Evolutionary conservation across 2,797 vertebrate species (phyloP).

Genomic region (Phrynocephalus forsythii): DNA sequence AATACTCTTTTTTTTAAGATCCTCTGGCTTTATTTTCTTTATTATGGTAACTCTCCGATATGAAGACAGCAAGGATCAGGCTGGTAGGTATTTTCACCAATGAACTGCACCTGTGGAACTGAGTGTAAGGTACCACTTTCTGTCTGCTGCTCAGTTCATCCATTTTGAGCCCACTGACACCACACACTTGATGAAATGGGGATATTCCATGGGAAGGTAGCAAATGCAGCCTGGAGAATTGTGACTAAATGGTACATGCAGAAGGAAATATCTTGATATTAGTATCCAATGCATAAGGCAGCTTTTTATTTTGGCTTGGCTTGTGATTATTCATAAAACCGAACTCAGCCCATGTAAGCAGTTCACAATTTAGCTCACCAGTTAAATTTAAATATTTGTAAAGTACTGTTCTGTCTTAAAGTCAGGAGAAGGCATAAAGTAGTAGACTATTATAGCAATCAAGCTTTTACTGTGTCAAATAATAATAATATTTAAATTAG

Average conservation of each 20-base stretch:
- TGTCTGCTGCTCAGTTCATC: too few relatives aligned
- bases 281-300: not conserved
- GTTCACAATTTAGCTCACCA: not conserved
- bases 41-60: too few relatives aligned
- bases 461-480: slow-evolving; percentile 6
- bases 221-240: too few relatives aligned
- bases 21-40: too few relatives aligned
- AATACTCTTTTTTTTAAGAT: too few relatives aligned
- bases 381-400: slow-evolving; percentile 35
- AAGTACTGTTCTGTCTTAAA: not conserved
- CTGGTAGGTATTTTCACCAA: too few relatives aligned
- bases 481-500: not conserved
- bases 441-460: not conserved
- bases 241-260: not conserved
- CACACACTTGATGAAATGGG: too few relatives aligned
- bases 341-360: not conserved
- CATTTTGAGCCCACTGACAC: too few relatives aligned
- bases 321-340: slow-evolving; percentile 3
- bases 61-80: too few relatives aligned
- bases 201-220: too few relatives aligned
- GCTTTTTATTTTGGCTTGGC: not conserved
- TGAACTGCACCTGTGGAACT: too few relatives aligned
- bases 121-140: too few relatives aligned
- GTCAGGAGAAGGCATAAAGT: slow-evolving; percentile 29
- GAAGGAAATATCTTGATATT: not conserved